phyloP scores from a whole-genome alignment of 2,888 invertebrate species.

The Drosophila macrospina region DNA sequence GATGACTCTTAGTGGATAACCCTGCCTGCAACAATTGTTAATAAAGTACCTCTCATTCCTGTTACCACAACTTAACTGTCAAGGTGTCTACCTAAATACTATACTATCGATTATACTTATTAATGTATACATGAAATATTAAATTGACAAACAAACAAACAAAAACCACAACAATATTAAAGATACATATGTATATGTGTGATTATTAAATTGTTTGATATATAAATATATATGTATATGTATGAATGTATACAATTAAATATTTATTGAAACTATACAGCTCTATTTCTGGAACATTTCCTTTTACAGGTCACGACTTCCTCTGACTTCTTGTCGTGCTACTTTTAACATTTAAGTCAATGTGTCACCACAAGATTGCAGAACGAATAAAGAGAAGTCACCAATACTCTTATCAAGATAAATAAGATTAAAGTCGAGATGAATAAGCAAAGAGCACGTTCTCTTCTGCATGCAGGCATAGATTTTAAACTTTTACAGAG shows the following conservation, averaged over 20 bases:
- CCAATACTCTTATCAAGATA: slow-evolving; percentile 15
- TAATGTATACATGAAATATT: slow-evolving; percentile 24
- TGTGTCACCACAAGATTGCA: slow-evolving; percentile 13
- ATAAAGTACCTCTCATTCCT: slow-evolving; percentile 45
- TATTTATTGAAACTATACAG: slow-evolving; percentile 51
- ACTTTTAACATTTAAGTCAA: not conserved
- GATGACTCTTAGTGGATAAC: slow-evolving; percentile 13
- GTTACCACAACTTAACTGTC: slow-evolving; percentile 32
- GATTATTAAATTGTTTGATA: slow-evolving; percentile 51
- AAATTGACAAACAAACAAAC: slow-evolving; percentile 1
- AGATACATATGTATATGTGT: slow-evolving; percentile 48
- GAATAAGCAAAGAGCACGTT: slow-evolving; percentile 3
- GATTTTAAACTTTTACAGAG: slow-evolving; percentile 5
- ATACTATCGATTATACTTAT: slow-evolving; percentile 17
- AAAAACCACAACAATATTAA: slow-evolving; percentile 28
- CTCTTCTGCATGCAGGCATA: not conserved
- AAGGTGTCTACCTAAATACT: slow-evolving; percentile 43
- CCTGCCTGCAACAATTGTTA: slow-evolving; percentile 55
- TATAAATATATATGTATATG: slow-evolving; percentile 47
- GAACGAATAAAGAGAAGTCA: slow-evolving; percentile 11
- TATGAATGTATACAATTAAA: slow-evolving; percentile 64
- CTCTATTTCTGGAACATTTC: slow-evolving; percentile 14
- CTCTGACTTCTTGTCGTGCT: not conserved
- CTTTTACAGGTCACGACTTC: slow-evolving; percentile 9
- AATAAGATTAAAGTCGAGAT: slow-evolving; percentile 4